phyloP scores from a whole-genome alignment of 2,888 invertebrate genomes.

The Allygus modestus region DNA sequence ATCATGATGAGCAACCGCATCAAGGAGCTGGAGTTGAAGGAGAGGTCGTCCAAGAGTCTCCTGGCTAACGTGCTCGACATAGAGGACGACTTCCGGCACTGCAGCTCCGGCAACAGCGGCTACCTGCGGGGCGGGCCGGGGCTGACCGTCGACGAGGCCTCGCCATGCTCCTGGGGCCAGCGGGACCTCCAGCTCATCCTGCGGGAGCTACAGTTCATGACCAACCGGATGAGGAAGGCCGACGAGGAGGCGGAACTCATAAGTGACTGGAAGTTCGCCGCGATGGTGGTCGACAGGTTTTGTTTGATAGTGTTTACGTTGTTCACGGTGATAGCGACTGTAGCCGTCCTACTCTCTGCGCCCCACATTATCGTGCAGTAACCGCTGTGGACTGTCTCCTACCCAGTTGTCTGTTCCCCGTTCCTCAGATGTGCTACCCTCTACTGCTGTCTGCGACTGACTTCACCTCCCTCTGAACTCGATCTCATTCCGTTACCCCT shows the following conservation, averaged over 20 bases:
- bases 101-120: slow-evolving; percentile 70
- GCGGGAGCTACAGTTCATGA: slow-evolving; percentile 96
- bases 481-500: neutral
- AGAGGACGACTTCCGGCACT: slow-evolving; percentile 91
- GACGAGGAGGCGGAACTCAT: slow-evolving; percentile 96
- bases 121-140: slow-evolving; percentile 69
- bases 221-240: slow-evolving; percentile 94
- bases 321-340: slow-evolving; percentile 95
- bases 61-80: slow-evolving; percentile 97
- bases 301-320: slow-evolving; percentile 97
- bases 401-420: neutral
- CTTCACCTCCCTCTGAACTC: neutral
- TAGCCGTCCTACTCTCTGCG: slow-evolving; percentile 93
- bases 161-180: slow-evolving; percentile 77
- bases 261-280: slow-evolving; percentile 99
- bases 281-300: slow-evolving; percentile 98
- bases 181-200: slow-evolving; percentile 92
- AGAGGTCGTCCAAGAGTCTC: slow-evolving; percentile 95
- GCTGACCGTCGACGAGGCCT: slow-evolving; percentile 72
- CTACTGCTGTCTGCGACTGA: neutral
- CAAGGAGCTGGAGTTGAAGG: slow-evolving; percentile 95
- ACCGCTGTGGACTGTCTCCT: slow-evolving; percentile 32
- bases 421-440: neutral
- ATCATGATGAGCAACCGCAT: slow-evolving; percentile 94
- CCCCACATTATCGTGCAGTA: slow-evolving; percentile 97